Evolutionary conservation across 2,888 invertebrate species (phyloP).

Genomic region (Megastigmus dorsalis): DNA sequence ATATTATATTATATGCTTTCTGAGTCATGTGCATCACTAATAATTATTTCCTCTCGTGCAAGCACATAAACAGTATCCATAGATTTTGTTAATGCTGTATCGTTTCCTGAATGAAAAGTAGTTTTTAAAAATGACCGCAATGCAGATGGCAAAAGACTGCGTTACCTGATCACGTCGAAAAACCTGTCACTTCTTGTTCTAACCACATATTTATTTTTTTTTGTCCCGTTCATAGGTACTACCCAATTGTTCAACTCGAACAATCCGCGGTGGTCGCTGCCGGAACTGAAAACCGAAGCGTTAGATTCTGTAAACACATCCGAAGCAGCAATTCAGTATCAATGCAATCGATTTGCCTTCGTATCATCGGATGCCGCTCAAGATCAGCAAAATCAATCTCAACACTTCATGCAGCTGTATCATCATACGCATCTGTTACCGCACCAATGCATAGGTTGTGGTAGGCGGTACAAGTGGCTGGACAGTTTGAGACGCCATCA

Average conservation of each 20-base stretch:
- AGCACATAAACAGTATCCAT: too few relatives aligned
- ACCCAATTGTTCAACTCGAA: conserved; percentile 10
- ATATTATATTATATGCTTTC: too few relatives aligned
- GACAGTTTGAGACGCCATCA: conserved; percentile 74
- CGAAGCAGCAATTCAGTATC: too few relatives aligned
- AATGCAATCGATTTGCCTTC: too few relatives aligned
- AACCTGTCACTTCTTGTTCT: too few relatives aligned
- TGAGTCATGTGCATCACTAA: too few relatives aligned
- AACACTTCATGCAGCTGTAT: not conserved
- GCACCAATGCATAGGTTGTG: conserved; percentile 60
- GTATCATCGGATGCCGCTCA: not conserved
- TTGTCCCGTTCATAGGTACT: conserved; percentile 1
- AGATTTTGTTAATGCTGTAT: too few relatives aligned
- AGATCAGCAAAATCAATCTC: not conserved
- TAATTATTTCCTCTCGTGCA: too few relatives aligned
- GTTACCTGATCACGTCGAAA: too few relatives aligned
- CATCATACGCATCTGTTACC: not conserved
- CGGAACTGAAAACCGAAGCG: conserved; percentile 34
- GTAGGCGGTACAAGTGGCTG: conserved; percentile 71
- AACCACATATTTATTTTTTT: not conserved
- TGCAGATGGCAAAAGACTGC: too few relatives aligned
- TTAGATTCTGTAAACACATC: not conserved
- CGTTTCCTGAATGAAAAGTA: too few relatives aligned
- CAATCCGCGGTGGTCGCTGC: conserved; percentile 48
- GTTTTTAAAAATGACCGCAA: too few relatives aligned